A percentile compares a stretch with the other conserved stretches of the same genome.
These are phyloP conservation scores for Metacarcinus magister DNA, from an alignment of 2,888 invertebrate genomes.

Conservation along the genomic window DNA sequence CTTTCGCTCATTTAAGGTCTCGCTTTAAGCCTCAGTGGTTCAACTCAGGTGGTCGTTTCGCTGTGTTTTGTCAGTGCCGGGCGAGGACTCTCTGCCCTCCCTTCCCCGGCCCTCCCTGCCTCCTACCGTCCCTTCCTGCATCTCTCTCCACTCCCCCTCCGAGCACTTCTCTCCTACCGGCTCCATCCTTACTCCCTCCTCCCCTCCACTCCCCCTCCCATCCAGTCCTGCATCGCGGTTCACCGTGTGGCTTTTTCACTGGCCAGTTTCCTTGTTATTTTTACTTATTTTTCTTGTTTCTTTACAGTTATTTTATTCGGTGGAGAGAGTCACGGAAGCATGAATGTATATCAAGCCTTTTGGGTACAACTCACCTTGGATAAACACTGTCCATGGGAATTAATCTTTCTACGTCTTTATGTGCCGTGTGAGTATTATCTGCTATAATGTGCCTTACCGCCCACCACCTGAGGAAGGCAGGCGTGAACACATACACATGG, in stretches of 20 bases:
- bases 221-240: slow-evolving; percentile 14
- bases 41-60: slow-evolving; percentile 46
- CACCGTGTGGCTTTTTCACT: slow-evolving; percentile 42
- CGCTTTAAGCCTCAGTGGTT: slow-evolving; percentile 49
- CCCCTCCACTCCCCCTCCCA: background rate
- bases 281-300: slow-evolving; percentile 42
- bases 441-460: background rate
- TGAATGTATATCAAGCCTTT: slow-evolving; percentile 40
- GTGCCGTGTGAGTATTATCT: background rate
- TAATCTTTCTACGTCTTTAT: background rate
- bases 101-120: background rate
- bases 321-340: slow-evolving; percentile 27
- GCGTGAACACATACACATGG: background rate
- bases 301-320: slow-evolving; percentile 46
- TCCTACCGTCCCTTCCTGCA: too few relatives aligned
- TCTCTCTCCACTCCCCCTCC: background rate
- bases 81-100: background rate
- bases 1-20: slow-evolving; percentile 46
- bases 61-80: slow-evolving; percentile 53
- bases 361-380: background rate
- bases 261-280: slow-evolving; percentile 46
- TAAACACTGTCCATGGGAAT: slow-evolving; percentile 27
- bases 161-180: background rate
- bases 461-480: background rate
- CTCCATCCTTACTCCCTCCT: background rate